Evolutionary conservation across 2,797 vertebrate genomes (phyloP).

Genomic region (Molossus alvarezi): DNA sequence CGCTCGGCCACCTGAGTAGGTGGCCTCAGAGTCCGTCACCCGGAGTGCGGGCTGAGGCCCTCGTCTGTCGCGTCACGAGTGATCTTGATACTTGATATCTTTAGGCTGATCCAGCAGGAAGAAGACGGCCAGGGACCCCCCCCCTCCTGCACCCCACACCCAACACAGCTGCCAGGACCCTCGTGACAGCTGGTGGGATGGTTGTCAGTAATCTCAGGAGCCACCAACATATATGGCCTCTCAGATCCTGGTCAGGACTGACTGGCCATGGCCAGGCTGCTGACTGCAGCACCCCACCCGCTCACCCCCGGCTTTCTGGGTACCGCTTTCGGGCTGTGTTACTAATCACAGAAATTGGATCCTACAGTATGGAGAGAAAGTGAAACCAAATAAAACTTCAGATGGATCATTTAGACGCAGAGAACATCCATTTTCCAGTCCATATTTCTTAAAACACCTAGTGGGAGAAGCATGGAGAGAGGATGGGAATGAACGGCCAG

Average conservation of each 20-base stretch:
- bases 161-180: neutral
- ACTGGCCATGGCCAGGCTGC: neutral
- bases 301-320: neutral
- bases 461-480: neutral
- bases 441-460: no score
- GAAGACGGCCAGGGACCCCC: neutral
- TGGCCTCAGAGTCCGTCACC: no score
- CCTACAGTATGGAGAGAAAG: neutral
- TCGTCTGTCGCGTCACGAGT: neutral
- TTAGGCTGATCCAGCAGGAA: neutral
- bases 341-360: neutral
- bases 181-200: neutral
- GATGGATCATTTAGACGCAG: no score
- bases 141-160: neutral
- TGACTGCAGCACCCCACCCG: no score
- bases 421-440: rapidly evolving
- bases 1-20: rapidly evolving
- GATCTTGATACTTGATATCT: neutral
- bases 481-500: neutral
- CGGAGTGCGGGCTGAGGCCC: neutral
- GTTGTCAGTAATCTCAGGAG: neutral
- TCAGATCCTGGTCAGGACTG: neutral
- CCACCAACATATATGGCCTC: rapidly evolving
- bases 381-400: neutral
- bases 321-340: neutral